phyloP scores from a whole-genome alignment of 2,797 vertebrate species.

The Podarcis siculus region DNA sequence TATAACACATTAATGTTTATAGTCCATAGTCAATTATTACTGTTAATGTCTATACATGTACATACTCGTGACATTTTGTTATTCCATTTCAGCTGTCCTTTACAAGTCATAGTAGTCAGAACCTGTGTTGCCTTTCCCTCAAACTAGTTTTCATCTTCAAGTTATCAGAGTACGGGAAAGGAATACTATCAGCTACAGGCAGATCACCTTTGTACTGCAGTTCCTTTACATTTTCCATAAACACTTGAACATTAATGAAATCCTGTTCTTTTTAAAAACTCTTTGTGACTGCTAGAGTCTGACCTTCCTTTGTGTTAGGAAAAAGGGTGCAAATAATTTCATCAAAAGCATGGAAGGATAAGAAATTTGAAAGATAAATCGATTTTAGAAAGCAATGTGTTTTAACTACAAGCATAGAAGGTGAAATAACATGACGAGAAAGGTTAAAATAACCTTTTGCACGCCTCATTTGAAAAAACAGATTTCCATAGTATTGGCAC shows the following conservation, averaged over 20 bases:
- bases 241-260: conserved; percentile 23
- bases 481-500: neutral
- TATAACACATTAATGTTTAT: neutral
- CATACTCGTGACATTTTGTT: neutral
- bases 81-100: neutral
- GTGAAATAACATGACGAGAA: conserved; percentile 53
- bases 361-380: conserved; percentile 65
- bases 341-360: conserved; percentile 59
- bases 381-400: conserved; percentile 60
- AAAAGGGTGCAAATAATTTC: conserved; percentile 59
- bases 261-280: conserved; percentile 27
- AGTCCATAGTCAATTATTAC: neutral
- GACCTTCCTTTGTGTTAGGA: conserved; percentile 43
- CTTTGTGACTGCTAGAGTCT: conserved; percentile 31
- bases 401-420: conserved; percentile 50
- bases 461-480: conserved; percentile 37
- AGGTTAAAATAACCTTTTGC: conserved; percentile 63
- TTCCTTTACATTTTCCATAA: neutral
- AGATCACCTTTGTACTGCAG: neutral
- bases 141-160: neutral
- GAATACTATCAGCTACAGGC: neutral
- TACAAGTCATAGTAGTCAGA: neutral
- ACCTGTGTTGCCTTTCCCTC: neutral
- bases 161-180: neutral
- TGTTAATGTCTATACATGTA: neutral